Conservation (phyloP, 2,797 vertebrate species). For the Neosilurus hyrtlii region DNA sequence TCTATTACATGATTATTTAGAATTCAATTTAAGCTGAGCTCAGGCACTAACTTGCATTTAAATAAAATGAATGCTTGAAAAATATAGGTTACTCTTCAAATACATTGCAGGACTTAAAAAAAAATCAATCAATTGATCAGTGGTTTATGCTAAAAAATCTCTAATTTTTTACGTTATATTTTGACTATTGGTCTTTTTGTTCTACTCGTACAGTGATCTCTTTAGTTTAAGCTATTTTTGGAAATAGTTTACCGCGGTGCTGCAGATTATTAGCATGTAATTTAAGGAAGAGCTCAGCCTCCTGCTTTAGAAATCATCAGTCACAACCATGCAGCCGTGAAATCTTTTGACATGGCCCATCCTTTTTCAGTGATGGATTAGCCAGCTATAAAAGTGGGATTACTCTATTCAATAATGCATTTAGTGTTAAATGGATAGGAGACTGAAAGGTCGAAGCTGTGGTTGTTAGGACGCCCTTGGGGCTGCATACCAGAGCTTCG, state of each 20-base stretch:
- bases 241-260: background rate
- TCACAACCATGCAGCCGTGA: background rate
- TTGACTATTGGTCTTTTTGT: background rate
- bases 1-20: no score
- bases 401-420: conserved; percentile 27
- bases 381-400: conserved; percentile 13
- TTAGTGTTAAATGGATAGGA: background rate
- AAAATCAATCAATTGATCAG: no score
- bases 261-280: background rate
- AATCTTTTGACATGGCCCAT: background rate
- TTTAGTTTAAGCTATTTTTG: background rate
- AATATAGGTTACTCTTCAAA: no score
- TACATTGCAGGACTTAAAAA: no score
- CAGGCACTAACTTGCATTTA: no score
- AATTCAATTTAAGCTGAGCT: no score
- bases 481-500: background rate
- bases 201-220: background rate
- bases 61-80: no score
- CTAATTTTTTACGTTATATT: no score
- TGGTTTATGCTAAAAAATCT: no score
- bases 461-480: background rate
- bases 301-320: background rate
- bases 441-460: conserved; percentile 1
- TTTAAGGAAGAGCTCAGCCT: background rate
- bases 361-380: conserved; percentile 8